These are phyloP conservation scores for Mechanitis messenoides DNA, from an alignment of 2,888 invertebrate species.

Conservation along the genomic window DNA sequence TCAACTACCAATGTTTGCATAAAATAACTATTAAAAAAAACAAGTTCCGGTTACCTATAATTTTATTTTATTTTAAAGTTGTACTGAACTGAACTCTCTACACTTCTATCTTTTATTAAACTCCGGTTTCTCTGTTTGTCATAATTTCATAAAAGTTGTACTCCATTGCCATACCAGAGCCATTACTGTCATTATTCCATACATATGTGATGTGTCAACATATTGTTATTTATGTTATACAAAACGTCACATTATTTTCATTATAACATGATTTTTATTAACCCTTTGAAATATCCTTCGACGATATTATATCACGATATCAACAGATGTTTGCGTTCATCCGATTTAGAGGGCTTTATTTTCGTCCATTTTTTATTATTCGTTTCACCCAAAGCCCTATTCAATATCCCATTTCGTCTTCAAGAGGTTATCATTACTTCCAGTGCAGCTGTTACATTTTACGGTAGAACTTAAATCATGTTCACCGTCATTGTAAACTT, in stretches of 20 bases:
- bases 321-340: constrained; percentile 15
- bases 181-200: too few species aligned
- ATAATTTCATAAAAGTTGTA: too few species aligned
- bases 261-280: neutral
- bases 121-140: too few species aligned
- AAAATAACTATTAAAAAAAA: too few species aligned
- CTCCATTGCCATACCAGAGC: too few species aligned
- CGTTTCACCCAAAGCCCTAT: constrained; percentile 47
- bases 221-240: neutral
- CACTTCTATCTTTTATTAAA: too few species aligned
- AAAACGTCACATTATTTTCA: neutral
- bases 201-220: neutral
- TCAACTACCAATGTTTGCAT: too few species aligned
- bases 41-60: too few species aligned
- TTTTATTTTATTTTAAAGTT: too few species aligned
- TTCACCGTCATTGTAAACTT: constrained; percentile 59
- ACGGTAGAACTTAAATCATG: constrained; percentile 66
- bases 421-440: constrained; percentile 57
- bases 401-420: constrained; percentile 54
- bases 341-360: constrained; percentile 16
- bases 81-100: too few species aligned
- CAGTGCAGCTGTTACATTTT: constrained; percentile 70
- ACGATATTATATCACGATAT: constrained; percentile 17
- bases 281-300: constrained; percentile 16
- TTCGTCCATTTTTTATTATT: constrained; percentile 39